Evolutionary conservation across 2,797 vertebrate species (phyloP), one percentile per base, ranked within the genome.

Genomic region (Chromis chromis): DNA sequence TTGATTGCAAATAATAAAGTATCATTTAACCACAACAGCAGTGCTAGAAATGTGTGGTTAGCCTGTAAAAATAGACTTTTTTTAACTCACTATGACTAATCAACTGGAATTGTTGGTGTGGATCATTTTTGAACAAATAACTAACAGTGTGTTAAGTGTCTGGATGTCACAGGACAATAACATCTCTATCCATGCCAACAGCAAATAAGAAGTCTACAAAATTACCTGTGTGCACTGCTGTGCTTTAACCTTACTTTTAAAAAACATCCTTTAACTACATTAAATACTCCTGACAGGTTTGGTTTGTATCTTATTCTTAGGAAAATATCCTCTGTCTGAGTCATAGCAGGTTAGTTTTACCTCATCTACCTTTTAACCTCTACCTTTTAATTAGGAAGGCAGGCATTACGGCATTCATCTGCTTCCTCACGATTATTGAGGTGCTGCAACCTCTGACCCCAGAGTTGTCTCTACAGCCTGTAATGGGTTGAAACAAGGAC

Each of bases 291-390:
- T 59, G 70, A 79, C 65, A 78, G 79, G 81, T 89, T 89, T 86
- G 72, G 77, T 88, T 88, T 89, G 85, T 88, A 85, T 89, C 81
- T 81, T 81, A 74, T 90, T 89, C 89, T 90, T 81, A 78, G 48
- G 67, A 74, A 87, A 92, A 92, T 82, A 91, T 89, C 88, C 87
- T 85, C 78, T 61, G 76, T 73, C 83, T 92, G 89, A 93, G 78
- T 92, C 90, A 92, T 77, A 83, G 79, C 74, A 86, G 90, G 86
- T 88, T 89, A 87, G 84, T 79, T 90, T 92, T 87, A 90, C 86
- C 68, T 72, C 65, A 65, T 79, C 76, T 89, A 87, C 78, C 89
- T 88, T 91, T 91, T 92, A 87, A 92, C 88, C 90, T 88, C 82
- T 78, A 82, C 65, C 79, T 88, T 90, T 85, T 88, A 86, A 89